Conservation (phyloP, 2,113 vertebrate genomes). For the Erythrocercus mccallii region DNA sequence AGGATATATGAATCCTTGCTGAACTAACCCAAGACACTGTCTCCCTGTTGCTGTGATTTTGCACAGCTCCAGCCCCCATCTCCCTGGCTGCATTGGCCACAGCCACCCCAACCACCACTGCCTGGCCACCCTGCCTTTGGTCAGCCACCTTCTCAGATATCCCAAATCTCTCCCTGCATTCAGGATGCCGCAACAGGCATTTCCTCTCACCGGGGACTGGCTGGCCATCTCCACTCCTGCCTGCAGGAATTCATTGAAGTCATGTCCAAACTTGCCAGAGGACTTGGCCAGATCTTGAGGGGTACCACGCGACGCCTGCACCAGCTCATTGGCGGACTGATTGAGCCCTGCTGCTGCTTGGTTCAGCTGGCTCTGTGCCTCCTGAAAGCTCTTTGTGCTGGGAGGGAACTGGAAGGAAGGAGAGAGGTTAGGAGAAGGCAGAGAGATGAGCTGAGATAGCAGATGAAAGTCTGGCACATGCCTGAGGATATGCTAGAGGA, state of each 20-base stretch:
- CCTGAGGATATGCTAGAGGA: background rate
- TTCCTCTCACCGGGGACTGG: slow-evolving; percentile 84
- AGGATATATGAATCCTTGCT: rapidly evolving
- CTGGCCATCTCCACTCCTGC: slow-evolving; percentile 97
- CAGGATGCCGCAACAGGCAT: rapidly evolving
- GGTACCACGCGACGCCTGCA: slow-evolving; percentile 91
- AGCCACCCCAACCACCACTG: background rate
- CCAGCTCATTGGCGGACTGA: slow-evolving; percentile 94
- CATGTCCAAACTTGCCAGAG: slow-evolving; percentile 92
- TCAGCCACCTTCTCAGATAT: background rate
- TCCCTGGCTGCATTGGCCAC: rapidly evolving
- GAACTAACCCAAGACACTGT: background rate
- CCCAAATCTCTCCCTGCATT: background rate
- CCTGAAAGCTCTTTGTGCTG: slow-evolving; percentile 93
- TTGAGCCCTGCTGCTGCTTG: slow-evolving; percentile 88
- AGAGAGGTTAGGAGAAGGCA: background rate
- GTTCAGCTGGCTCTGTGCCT: slow-evolving; percentile 90
- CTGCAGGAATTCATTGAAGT: slow-evolving; percentile 92
- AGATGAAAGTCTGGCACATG: background rate
- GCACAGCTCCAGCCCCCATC: background rate
- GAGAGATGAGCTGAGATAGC: background rate
- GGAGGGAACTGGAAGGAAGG: slow-evolving; percentile 83
- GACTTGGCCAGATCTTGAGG: slow-evolving; percentile 90
- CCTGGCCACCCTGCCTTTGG: background rate
- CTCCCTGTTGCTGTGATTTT: background rate